Evolutionary conservation across 2,113 vertebrate genomes (phyloP), one percentile per base, ranked within the genome.

Genomic region (Thomomys bottae): DNA sequence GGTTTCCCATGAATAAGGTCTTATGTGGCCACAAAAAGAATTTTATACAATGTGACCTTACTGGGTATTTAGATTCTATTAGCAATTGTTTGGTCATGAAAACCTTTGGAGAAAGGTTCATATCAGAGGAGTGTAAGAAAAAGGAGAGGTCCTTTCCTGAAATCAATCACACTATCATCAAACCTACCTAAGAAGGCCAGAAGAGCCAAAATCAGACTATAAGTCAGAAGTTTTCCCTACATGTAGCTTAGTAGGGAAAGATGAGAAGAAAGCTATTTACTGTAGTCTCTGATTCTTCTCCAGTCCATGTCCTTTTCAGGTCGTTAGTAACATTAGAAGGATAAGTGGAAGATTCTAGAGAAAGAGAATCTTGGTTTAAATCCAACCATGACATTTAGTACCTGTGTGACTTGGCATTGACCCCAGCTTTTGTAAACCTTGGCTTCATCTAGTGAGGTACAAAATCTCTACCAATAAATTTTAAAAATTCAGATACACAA

Each of bases 1-100:
- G 64, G 34, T 96, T 95, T 59, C 75, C 49, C 91, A 93, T 93
- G 85, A 97, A 93, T 89, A 96, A 94, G 36, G 57, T 75, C 81
- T 88, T 92, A 21, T n/a, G 68, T 61, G 82, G 64, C 88, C 83
- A 91, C 45, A 86, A 92, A 96, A 63, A 92, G 34, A 88, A 80
- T 88, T 14, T 54, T 84, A 92, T 24, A 86, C 61, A 89, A 54
- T 38, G 66, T 92, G 92, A 95, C 71, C 77, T 45, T 94, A 90
- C 36, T 42, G 79, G 81, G 75, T 75, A 87, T 83, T 96, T 86
- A 85, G 57, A 86, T 32, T 91, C 64, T 49, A 72, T 45, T 42
- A 64, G 86, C 86, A 94, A 84, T 96, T 87, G 95, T n/a, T 86
- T 2, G 10, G 92, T 70, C 93, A 87, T n/a, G 1, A 91, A 90